Conservation (phyloP, 2,113 vertebrate genomes). For the Puma concolor region DNA sequence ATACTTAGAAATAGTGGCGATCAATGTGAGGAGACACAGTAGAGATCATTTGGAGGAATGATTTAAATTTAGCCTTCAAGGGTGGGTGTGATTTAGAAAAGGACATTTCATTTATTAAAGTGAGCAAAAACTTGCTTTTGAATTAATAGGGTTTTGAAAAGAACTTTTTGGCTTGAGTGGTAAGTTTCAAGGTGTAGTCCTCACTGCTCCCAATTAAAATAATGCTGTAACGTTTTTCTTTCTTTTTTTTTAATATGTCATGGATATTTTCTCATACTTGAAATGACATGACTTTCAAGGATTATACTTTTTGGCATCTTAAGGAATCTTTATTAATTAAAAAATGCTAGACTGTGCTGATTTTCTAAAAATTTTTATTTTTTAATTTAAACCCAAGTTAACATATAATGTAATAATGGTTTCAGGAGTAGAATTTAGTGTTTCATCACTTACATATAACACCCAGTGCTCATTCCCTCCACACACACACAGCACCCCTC, state of each 20-base stretch:
- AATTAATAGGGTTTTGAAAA: not conserved
- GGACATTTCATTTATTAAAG: not conserved
- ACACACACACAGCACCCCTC: too few relatives aligned
- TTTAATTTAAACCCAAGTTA: too few relatives aligned
- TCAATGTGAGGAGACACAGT: not conserved
- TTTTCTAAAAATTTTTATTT: too few relatives aligned
- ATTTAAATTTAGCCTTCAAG: slow-evolving; percentile 29
- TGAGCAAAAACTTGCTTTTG: slow-evolving; percentile 14
- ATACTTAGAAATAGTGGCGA: not conserved
- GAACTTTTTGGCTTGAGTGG: not conserved
- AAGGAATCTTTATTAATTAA: not conserved
- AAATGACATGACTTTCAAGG: not conserved
- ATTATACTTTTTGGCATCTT: slow-evolving; percentile 6
- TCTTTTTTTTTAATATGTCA: not conserved
- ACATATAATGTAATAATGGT: too few relatives aligned
- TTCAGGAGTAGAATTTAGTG: too few relatives aligned
- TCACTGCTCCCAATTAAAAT: not conserved
- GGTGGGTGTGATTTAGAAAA: not conserved
- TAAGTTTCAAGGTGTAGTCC: not conserved
- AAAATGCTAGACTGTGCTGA: too few relatives aligned
- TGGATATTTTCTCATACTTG: slow-evolving; percentile 35
- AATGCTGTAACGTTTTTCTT: not conserved
- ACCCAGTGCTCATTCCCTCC: too few relatives aligned
- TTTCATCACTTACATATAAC: too few relatives aligned
- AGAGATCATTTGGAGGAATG: not conserved